Evolutionary conservation across 2,113 vertebrate species (phyloP).

Genomic region (Xyrauchen texanus): DNA sequence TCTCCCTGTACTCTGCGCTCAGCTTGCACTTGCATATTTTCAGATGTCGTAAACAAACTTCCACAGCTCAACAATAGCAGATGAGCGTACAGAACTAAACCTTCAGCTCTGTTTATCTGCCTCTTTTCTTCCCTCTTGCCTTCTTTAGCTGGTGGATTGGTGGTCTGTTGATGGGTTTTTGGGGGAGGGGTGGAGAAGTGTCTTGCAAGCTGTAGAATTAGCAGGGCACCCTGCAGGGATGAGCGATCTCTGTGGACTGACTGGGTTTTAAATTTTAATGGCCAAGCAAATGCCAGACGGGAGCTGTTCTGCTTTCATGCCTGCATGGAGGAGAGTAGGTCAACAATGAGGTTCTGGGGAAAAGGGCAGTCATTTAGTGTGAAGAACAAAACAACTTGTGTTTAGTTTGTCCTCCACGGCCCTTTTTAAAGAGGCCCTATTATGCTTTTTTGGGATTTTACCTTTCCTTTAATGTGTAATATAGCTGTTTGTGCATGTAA

Average conservation of each 20-base stretch:
- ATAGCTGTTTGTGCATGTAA: too few relatives aligned
- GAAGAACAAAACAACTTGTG: neutral
- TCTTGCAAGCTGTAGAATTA: constrained; percentile 61
- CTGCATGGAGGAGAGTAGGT: constrained; percentile 59
- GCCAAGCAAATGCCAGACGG: constrained; percentile 64
- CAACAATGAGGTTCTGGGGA: constrained; percentile 48
- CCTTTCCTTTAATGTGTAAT: too few relatives aligned
- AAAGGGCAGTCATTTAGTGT: constrained; percentile 33
- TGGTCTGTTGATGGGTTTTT: constrained; percentile 30
- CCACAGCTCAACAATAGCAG: too few relatives aligned
- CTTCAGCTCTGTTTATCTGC: neutral
- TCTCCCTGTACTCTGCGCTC: too few relatives aligned
- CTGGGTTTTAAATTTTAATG: constrained; percentile 73
- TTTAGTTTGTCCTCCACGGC: neutral
- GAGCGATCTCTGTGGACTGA: constrained; percentile 54
- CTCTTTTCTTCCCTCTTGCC: neutral
- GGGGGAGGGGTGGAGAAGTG: constrained; percentile 45
- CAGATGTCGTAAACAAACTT: too few relatives aligned
- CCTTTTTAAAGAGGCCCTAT: neutral
- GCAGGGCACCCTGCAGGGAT: constrained; percentile 59
- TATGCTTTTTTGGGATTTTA: too few relatives aligned
- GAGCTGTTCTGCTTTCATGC: constrained; percentile 52
- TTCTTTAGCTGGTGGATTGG: constrained; percentile 13
- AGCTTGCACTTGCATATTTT: too few relatives aligned
- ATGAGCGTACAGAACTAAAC: too few relatives aligned